Percentiles rank a stretch among this genome's conserved stretches.
These are phyloP conservation scores for Sebastes elongatus DNA, from an alignment of 2,797 vertebrate genomes.

Conservation along the genomic window DNA sequence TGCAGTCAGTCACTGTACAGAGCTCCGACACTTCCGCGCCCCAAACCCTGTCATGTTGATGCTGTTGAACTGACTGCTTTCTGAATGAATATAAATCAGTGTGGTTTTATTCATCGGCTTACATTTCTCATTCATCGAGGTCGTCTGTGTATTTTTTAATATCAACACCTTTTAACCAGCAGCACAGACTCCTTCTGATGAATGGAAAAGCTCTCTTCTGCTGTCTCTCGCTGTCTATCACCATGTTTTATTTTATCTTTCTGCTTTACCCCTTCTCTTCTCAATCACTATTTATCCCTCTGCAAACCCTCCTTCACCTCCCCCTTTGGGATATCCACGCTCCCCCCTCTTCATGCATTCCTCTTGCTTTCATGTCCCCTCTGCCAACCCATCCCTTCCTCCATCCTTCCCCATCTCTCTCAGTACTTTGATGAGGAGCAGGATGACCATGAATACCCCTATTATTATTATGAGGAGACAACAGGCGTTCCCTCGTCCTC, in stretches of 20 bases:
- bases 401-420: slow-evolving; percentile 58
- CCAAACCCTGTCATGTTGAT: slow-evolving; percentile 59
- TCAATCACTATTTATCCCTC: not conserved
- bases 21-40: slow-evolving; percentile 13
- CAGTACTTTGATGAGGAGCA: slow-evolving; percentile 85
- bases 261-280: slow-evolving; percentile 13
- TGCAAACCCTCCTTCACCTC: slow-evolving; percentile 5
- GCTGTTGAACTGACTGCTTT: slow-evolving; percentile 64
- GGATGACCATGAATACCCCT: slow-evolving; percentile 82
- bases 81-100: slow-evolving; percentile 72
- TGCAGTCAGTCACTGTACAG: slow-evolving; percentile 33
- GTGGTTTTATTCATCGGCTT: slow-evolving; percentile 71
- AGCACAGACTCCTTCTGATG: slow-evolving; percentile 49
- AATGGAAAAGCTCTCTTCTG: slow-evolving; percentile 43
- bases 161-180: not conserved
- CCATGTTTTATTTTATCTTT: slow-evolving; percentile 4
- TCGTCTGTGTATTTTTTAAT: slow-evolving; percentile 16
- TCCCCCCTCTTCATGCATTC: slow-evolving; percentile 37
- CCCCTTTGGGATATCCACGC: not conserved
- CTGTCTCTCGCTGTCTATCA: slow-evolving; percentile 30
- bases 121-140: slow-evolving; percentile 56
- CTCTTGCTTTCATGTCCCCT: slow-evolving; percentile 23
- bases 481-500: slow-evolving; percentile 67
- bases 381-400: slow-evolving; percentile 18
- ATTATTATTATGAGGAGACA: slow-evolving; percentile 83